These are phyloP conservation scores for Brachyistius frenatus DNA, from an alignment of 2,113 vertebrate genomes.

Conservation along the genomic window DNA sequence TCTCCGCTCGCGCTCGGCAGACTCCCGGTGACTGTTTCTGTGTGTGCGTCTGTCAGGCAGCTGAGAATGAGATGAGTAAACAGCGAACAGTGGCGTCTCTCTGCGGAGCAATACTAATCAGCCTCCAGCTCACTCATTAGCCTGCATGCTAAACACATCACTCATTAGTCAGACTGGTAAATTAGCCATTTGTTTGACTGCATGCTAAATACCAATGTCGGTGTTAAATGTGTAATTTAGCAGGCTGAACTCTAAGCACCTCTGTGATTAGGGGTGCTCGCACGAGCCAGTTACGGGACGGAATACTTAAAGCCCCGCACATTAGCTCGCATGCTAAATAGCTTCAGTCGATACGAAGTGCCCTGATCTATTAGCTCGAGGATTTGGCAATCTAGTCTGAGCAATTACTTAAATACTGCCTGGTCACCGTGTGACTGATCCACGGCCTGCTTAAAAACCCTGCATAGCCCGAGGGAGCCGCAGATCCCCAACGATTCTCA, in stretches of 20 bases:
- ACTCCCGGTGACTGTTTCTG: not conserved
- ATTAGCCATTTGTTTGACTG: conserved; percentile 74
- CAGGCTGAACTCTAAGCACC: conserved; percentile 58
- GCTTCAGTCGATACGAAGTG: conserved; percentile 51
- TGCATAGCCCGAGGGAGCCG: too few relatives aligned
- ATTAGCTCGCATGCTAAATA: conserved; percentile 60
- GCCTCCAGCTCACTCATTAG: conserved; percentile 74
- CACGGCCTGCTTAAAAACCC: too few relatives aligned
- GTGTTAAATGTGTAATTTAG: conserved; percentile 68
- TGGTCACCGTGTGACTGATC: not conserved
- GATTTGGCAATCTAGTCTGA: conserved; percentile 27
- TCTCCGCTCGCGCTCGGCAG: too few relatives aligned
- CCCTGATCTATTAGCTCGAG: conserved; percentile 54
- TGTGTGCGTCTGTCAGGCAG: conserved; percentile 26
- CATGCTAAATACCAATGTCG: conserved; percentile 68
- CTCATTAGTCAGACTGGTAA: conserved; percentile 75
- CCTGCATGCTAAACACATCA: conserved; percentile 72
- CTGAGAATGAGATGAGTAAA: conserved; percentile 68
- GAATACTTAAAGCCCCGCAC: conserved; percentile 43
- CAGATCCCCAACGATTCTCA: too few relatives aligned
- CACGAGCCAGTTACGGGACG: conserved; percentile 33
- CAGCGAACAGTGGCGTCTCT: conserved; percentile 65
- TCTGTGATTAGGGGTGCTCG: conserved; percentile 56
- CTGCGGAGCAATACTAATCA: conserved; percentile 72
- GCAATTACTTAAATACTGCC: conserved; percentile 48